Evolutionary conservation across 2,888 invertebrate species (phyloP).

Genomic region (Sycophila texana): DNA sequence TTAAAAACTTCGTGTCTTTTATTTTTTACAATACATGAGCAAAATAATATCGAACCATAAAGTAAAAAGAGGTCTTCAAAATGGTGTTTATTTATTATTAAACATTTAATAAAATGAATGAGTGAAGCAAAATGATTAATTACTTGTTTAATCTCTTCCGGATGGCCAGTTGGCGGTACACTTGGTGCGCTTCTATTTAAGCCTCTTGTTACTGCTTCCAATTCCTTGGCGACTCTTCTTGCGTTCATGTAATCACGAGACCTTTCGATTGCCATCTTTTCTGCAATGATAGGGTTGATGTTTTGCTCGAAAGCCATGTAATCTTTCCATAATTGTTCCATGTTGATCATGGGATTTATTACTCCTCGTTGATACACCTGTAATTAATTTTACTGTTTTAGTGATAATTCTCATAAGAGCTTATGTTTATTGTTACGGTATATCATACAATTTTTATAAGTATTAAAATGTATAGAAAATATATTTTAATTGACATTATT

Average conservation of each 20-base stretch:
- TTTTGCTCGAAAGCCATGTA: slow-evolving; percentile 97
- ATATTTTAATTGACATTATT: not conserved
- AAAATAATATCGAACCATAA: slow-evolving; percentile 36
- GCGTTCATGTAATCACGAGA: slow-evolving; percentile 99
- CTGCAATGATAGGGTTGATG: slow-evolving; percentile 92
- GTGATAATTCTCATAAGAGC: not conserved
- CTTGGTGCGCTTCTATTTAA: slow-evolving; percentile 97
- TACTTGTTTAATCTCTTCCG: slow-evolving; percentile 95
- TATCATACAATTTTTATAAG: not conserved
- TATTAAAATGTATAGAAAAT: not conserved
- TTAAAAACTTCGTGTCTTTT: slow-evolving; percentile 38
- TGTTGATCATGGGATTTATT: slow-evolving; percentile 96
- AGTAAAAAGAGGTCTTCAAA: slow-evolving; percentile 30
- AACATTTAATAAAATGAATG: slow-evolving; percentile 39
- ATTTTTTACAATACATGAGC: slow-evolving; percentile 33
- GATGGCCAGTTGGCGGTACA: slow-evolving; percentile 93
- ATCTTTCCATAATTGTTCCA: slow-evolving; percentile 98
- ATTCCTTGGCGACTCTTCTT: slow-evolving; percentile 94
- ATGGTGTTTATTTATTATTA: slow-evolving; percentile 48
- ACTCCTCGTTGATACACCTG: slow-evolving; percentile 96
- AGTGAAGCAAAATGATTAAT: slow-evolving; percentile 48
- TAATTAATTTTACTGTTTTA: slow-evolving; percentile 17
- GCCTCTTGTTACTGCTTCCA: slow-evolving; percentile 96
- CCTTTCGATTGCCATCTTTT: slow-evolving; percentile 97
- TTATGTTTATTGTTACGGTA: not conserved